Evolutionary conservation across 2,888 invertebrate species (phyloP), one percentile per base, ranked within the genome.

Genomic region (Dicyrtoma fusca): DNA sequence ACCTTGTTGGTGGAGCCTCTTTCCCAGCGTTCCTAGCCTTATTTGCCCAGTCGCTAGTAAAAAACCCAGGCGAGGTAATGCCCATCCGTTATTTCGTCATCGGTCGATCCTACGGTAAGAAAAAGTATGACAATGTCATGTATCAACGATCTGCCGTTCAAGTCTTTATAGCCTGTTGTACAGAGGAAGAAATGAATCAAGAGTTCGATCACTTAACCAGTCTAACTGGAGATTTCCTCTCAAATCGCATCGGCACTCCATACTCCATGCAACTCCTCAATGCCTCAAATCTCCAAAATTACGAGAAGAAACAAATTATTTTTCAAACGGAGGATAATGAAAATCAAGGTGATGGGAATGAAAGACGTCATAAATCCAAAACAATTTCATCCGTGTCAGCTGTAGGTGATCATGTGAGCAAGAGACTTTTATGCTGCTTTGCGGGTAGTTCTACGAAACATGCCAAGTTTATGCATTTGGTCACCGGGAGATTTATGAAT

Each of bases 1-100:
- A 92, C 84, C 85, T 95, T 45, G 88, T 89, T 0, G 95, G 94
- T 0, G 89, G 90, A 59, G 90, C 89, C 0, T 90, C 91, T 21
- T 84, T 93, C 13, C 85, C 87, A 69, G 88, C 92, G 0, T 92
- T 91, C 78, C 86, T 93, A 79, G 90, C 91, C 0, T 89, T 90
- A 82, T 88, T 89, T 81, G 86, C 91, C 0, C 91, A 90, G 82
- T 87, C 89, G 77, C 84, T 88, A 0, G 82, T 92, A 0, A 87
- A 88, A 81, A 83, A 86, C 13, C 66, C 70, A 17, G 63, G 69
- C 0, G 86, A 87, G 57, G 83, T 85, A 23, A 84, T 94, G 57
- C 94, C 94, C 0, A 79, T 93, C 5, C 88, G 87, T 81, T 88
- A 89, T 80, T 90, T 91, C 80, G 83, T 89, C 13, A 85, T 88